Base-by-base conservation (phyloP, 2,888 invertebrate species). In the Melanostoma scalare region DNA sequence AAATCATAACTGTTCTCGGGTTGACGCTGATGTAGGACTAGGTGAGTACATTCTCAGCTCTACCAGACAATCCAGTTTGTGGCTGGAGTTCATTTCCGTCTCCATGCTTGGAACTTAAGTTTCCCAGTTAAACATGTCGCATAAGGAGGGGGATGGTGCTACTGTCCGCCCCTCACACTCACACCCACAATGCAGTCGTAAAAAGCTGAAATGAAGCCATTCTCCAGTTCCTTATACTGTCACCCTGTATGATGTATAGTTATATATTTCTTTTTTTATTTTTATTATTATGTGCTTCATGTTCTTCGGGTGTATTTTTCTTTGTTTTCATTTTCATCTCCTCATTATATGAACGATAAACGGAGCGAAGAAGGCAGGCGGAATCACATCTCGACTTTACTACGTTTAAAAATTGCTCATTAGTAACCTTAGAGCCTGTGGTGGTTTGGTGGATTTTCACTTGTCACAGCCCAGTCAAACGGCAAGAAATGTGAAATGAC, bases 21-120 rank as follows among this genome's bases (percentile, higher is more conserved):
- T 79, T 79, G 84, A 71, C 79, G 79, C 79, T 75, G 79, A 79
- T 84, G 84, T 84, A 84, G 84, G 75, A 79, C 79, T 79, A 84
- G 74, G 74, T 75, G 84, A 74, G 74, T 74, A 84, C 84, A 79
- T 79, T 79, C 71, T 84, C 84, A 84, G 79, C 74, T 79, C 58
- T 67, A 71, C 79, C 84, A 84, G 84, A 84, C 79, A 84, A 84
- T 79, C 74, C 71, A 71, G 84, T 84, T 76, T 84, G 84, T 72
- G 84, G 79, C 75, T 74, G 60, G 74, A 84, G 79, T 75, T 75
- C 74, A 75, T 84, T 84, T 79, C 84, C 75, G 74, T 75, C 74
- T 79, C 69, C 84, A 74, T 78, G 38, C 58, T 56, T 69, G 75
- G 75, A 40, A 78, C 82, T 82, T 78, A 68, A 82, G 73, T 81